Conservation (phyloP, 1,140 invertebrate species). For the Ips typographus region DNA sequence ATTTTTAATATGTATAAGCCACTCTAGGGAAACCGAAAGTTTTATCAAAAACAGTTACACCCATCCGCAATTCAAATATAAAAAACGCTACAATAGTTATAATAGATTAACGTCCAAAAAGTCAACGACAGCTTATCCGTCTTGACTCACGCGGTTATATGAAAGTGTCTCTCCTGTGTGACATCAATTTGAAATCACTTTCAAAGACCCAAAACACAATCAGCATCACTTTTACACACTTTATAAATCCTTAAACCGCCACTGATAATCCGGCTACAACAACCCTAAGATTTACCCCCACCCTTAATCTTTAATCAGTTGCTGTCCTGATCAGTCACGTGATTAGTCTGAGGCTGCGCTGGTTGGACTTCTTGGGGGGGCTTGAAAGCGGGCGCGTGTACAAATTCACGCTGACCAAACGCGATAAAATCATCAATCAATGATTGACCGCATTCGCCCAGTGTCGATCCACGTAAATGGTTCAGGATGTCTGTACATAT, state of each 20-base stretch:
- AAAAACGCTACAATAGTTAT: no score
- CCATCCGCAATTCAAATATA: no score
- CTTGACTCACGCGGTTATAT: no score
- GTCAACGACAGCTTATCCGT: no score
- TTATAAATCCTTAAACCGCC: neutral
- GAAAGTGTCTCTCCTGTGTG: no score
- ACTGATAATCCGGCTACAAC: neutral
- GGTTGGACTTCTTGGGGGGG: constrained; percentile 21
- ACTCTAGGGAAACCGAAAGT: no score
- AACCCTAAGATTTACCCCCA: neutral
- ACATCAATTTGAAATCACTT: no score
- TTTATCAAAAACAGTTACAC: no score
- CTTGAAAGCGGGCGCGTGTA: constrained; percentile 69
- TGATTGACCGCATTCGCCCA: constrained; percentile 67
- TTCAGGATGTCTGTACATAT: constrained; percentile 77
- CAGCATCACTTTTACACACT: neutral
- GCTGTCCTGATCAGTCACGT: constrained; percentile 35
- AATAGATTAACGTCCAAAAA: no score
- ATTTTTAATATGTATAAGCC: no score
- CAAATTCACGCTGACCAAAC: constrained; percentile 73
- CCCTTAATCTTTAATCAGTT: constrained; percentile 32
- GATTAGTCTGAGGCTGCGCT: constrained; percentile 30
- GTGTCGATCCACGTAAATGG: constrained; percentile 73
- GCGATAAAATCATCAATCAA: constrained; percentile 68
- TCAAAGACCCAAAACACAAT: no score